phyloP scores from a whole-genome alignment of 2,888 invertebrate genomes.

The Idaea straminata region DNA sequence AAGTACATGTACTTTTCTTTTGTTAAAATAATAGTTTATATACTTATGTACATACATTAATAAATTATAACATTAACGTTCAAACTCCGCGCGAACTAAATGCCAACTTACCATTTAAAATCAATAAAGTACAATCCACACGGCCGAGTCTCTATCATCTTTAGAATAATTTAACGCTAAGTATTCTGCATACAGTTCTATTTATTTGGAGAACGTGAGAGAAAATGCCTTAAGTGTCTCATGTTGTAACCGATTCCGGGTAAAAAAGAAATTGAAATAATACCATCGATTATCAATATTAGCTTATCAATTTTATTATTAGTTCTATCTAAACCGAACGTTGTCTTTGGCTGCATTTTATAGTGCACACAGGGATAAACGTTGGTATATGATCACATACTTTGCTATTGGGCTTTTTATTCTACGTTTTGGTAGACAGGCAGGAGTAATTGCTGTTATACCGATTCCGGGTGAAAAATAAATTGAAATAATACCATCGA shows the following conservation, averaged over 20 bases:
- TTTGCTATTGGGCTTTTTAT: no score
- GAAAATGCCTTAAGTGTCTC: slow-evolving; percentile 37
- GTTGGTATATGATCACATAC: no score
- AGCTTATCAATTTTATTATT: no score
- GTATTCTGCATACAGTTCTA: slow-evolving; percentile 41
- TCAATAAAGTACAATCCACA: slow-evolving; percentile 32
- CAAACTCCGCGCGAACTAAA: not conserved
- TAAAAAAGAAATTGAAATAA: not conserved
- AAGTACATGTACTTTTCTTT: no score
- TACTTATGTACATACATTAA: not conserved
- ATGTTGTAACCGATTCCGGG: not conserved
- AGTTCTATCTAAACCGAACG: no score
- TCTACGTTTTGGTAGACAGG: no score
- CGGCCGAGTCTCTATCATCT: slow-evolving; percentile 41
- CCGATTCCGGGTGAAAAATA: no score
- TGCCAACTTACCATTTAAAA: slow-evolving; percentile 30
- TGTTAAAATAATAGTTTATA: not conserved
- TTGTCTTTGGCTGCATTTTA: no score
- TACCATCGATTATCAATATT: no score
- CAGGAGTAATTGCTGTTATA: no score
- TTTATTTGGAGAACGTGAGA: slow-evolving; percentile 41
- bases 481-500: no score
- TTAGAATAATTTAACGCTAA: slow-evolving; percentile 49
- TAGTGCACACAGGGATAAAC: no score
- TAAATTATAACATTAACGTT: not conserved